Conservation (phyloP, 2,888 invertebrate genomes). For the Nomada fucata region DNA sequence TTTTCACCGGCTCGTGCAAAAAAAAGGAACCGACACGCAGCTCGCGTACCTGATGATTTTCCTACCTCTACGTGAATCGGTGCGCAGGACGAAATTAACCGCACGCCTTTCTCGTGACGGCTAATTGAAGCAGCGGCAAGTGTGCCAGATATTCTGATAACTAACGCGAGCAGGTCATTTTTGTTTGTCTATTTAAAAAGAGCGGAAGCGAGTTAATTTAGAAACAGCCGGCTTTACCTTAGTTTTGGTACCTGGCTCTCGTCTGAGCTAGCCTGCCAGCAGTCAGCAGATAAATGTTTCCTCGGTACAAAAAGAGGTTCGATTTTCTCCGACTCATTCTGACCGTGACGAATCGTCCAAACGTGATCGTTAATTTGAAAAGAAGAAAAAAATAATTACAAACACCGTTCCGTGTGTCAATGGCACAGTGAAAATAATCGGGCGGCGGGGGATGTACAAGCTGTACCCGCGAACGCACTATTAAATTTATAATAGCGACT, state of each 20-base stretch:
- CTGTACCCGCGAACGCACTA: slow-evolving; percentile 15
- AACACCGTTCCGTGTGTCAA: slow-evolving; percentile 10
- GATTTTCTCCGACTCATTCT: neutral
- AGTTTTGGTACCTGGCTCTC: too few relatives aligned
- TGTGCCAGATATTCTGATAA: neutral
- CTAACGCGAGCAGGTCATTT: too few relatives aligned
- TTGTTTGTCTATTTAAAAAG: too few relatives aligned
- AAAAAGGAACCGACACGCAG: too few relatives aligned
- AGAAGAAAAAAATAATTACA: neutral
- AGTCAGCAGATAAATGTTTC: too few relatives aligned
- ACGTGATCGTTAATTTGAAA: neutral
- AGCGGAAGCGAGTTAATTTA: too few relatives aligned
- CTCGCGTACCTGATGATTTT: neutral
- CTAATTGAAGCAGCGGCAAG: neutral
- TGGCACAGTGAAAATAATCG: slow-evolving; percentile 14
- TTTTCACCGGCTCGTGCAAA: slow-evolving; percentile 2
- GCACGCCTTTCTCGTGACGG: neutral
- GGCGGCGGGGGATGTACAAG: neutral
- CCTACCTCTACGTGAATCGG: neutral
- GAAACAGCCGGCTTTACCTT: too few relatives aligned
- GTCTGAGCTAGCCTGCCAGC: too few relatives aligned
- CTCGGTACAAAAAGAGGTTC: too few relatives aligned
- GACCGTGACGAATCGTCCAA: neutral
- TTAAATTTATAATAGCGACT: slow-evolving; percentile 35
- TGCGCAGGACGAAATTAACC: neutral